Base-by-base conservation (phyloP, 1,140 invertebrate species). In the Cydia strobilella region DNA sequence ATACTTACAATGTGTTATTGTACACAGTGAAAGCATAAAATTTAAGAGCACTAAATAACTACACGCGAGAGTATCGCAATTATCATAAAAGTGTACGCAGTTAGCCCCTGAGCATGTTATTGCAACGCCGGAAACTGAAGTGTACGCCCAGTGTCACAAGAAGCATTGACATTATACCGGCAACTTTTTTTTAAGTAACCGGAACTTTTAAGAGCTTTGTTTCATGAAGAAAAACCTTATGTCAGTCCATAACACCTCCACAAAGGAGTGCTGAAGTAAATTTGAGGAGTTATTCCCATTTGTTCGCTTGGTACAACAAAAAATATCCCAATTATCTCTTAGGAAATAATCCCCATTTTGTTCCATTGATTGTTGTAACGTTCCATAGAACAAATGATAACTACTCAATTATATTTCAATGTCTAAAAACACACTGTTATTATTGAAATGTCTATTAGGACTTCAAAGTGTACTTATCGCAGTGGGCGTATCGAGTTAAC, bases 401-500 rank as follows among this genome's bases (percentile, higher is more conserved):
- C n/a, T 39, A 51, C 48, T n/a, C 48, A 20, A 59, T 10, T 23
- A 23, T 51, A 6, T n/a, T 48, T 18, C 0, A 12, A 54, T 59
- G 18, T 59, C 18, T 59, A 20, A 10, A 59, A 59, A 59, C 23
- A 59, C 18, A 10, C n/a, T 18, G 51, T 18, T 54, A 54, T 54
- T n/a, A 23, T 23, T 59, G 9, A 54, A 54, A 54, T 6, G 54
- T 23, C 54, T 59, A 23, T 23, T 23, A 59, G 2, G 54, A 10
- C 54, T 23, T 59, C 54, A 59, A 59, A 23, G 54, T 12, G 51
- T 5, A 59, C 54, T 59, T 59, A 59, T 20, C 54, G 18, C 15
- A 35, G 65, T 69, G 65, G 65, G 65, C 65, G 65, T 69, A 69
- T n/a, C 23, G 65, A 69, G 27, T 69, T 35, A 35, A 69, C 9